phyloP scores from a whole-genome alignment of 2,888 invertebrate genomes.

The Heliconius aoede region DNA sequence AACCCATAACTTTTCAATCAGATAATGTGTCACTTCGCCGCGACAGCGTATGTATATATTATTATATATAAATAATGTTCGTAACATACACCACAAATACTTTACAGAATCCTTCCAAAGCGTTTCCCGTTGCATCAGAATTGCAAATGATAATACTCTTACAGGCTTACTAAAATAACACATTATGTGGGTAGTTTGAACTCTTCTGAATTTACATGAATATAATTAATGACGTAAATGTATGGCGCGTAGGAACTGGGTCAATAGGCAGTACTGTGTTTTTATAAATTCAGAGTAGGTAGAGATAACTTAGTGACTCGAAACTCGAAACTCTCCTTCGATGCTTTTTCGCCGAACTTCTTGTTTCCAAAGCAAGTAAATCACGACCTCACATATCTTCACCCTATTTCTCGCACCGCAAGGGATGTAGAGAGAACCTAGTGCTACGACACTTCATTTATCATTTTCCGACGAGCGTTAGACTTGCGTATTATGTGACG shows the following conservation, averaged over 20 bases:
- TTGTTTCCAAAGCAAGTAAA: no score
- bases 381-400: no score
- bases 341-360: no score
- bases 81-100: background rate
- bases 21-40: background rate
- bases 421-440: background rate
- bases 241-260: background rate
- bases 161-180: slow-evolving; percentile 18
- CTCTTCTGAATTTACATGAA: background rate
- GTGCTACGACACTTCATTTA: background rate
- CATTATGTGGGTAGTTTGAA: slow-evolving; percentile 8
- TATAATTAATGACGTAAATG: background rate
- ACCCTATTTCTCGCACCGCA: background rate
- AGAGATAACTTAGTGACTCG: no score
- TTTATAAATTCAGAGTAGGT: no score
- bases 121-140: slow-evolving; percentile 16
- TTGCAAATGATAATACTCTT: slow-evolving; percentile 25
- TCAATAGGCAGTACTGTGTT: no score
- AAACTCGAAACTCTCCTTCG: no score
- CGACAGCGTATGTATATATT: background rate
- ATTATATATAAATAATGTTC: background rate
- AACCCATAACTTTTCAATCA: background rate
- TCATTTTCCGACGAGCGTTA: background rate
- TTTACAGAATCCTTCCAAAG: background rate
- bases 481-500: no score